These are phyloP conservation scores for Phrynocephalus forsythii DNA, from an alignment of 2,797 vertebrate species.

Conservation along the genomic window DNA sequence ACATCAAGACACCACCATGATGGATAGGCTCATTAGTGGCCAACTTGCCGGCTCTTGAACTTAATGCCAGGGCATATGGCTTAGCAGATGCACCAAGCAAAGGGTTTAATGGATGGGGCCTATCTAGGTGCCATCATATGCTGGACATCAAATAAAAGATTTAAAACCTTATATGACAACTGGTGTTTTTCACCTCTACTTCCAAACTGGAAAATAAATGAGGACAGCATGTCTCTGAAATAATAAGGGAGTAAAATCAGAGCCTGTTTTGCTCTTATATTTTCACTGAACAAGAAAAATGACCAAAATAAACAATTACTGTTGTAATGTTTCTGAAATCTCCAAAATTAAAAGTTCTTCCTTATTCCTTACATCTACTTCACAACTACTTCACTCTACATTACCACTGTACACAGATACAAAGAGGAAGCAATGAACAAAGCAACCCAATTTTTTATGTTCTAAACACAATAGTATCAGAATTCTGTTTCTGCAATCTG, in stretches of 20 bases:
- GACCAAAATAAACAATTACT: not conserved
- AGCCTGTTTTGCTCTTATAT: conserved; percentile 46
- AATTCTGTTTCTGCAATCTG: not conserved
- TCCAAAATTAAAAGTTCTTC: not conserved
- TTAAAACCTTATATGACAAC: conserved; percentile 46
- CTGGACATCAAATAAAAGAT: conserved; percentile 65
- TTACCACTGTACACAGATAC: not conserved
- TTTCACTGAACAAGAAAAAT: conserved; percentile 52
- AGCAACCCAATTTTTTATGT: not conserved
- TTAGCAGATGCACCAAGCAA: conserved; percentile 79
- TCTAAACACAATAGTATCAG: not conserved
- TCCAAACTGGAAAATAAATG: conserved; percentile 53
- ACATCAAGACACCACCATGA: conserved; percentile 72
- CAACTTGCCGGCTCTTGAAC: conserved; percentile 71
- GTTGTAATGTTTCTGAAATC: not conserved
- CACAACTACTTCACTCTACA: not conserved
- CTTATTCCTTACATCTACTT: not conserved
- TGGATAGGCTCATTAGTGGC: conserved; percentile 79
- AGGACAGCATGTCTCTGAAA: conserved; percentile 55
- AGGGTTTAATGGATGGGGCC: conserved; percentile 55
- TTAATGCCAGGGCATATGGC: conserved; percentile 81
- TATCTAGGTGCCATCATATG: conserved; percentile 61
- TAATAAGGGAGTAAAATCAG: conserved; percentile 29
- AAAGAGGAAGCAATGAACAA: not conserved
- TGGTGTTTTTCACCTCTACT: conserved; percentile 53